These are phyloP conservation scores for Elgonia sp. DNA, from an alignment of 2,888 invertebrate species.

Conservation along the genomic window DNA sequence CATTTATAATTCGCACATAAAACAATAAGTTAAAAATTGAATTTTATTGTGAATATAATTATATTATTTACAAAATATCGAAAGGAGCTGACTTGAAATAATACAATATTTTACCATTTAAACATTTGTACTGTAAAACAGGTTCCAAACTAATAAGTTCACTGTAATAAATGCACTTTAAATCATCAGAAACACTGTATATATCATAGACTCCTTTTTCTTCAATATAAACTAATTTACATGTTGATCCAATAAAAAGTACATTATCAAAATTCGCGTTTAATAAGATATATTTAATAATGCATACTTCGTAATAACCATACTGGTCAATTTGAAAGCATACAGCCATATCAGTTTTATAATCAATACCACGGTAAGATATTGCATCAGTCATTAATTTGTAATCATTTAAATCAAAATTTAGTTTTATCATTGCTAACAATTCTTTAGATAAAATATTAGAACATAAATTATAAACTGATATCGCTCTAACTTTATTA, in stretches of 20 bases:
- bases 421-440: not conserved
- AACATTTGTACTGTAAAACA: conserved; percentile 24
- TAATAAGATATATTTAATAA: conserved; percentile 4
- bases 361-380: conserved; percentile 36
- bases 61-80: not conserved
- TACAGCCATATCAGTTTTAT: conserved; percentile 42
- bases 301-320: conserved; percentile 23
- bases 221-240: conserved; percentile 27
- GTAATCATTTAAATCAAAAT: not conserved
- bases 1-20: too few relatives aligned
- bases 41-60: too few relatives aligned
- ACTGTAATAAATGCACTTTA: conserved; percentile 5
- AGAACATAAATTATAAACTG: too few relatives aligned
- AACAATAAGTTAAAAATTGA: too few relatives aligned
- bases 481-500: conserved; percentile 30
- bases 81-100: conserved; percentile 46
- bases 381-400: conserved; percentile 21
- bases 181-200: not conserved
- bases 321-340: conserved; percentile 41
- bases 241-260: conserved; percentile 25
- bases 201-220: conserved; percentile 22
- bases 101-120: conserved; percentile 4
- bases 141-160: conserved; percentile 25
- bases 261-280: conserved; percentile 30
- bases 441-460: too few relatives aligned